phyloP scores from a whole-genome alignment of 2,797 vertebrate genomes.

The Sebastiscus tertius region DNA sequence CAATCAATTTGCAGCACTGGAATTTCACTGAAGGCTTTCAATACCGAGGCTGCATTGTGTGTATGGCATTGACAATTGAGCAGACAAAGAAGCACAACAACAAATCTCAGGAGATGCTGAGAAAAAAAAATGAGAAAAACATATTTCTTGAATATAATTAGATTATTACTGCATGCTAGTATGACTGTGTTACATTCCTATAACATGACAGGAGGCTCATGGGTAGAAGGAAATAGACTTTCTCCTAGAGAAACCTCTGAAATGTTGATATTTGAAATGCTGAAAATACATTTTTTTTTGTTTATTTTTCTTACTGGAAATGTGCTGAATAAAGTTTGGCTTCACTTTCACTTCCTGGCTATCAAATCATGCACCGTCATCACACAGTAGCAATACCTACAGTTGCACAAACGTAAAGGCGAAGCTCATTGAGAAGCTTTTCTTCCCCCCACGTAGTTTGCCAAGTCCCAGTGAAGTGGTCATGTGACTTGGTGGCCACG shows the following conservation, averaged over 20 bases:
- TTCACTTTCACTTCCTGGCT: neutral
- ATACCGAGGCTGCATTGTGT: neutral
- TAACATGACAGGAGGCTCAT: neutral
- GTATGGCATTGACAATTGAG: conserved; percentile 1
- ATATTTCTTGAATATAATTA: conserved; percentile 16
- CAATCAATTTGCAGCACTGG: conserved; percentile 18
- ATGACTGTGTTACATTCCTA: neutral
- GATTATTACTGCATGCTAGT: neutral
- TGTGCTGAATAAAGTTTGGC: conserved; percentile 20
- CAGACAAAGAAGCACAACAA: conserved; percentile 25
- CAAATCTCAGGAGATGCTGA: neutral
- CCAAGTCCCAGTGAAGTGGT: conserved; percentile 49
- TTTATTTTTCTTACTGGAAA: conserved; percentile 10
- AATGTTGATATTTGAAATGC: conserved; percentile 18
- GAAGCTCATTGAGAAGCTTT: conserved; percentile 11
- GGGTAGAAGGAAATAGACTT: neutral
- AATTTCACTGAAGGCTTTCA: conserved; percentile 16
- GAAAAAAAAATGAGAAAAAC: neutral
- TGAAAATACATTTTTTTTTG: neutral
- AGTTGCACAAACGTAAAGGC: conserved; percentile 23
- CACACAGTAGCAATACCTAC: conserved; percentile 2
- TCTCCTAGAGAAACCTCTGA: neutral
- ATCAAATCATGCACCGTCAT: conserved; percentile 14
- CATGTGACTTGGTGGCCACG: conserved; percentile 41
- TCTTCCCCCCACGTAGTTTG: conserved; percentile 10